phyloP scores from a whole-genome alignment of 1,140 invertebrate species.

The Araneus ventricosus region DNA sequence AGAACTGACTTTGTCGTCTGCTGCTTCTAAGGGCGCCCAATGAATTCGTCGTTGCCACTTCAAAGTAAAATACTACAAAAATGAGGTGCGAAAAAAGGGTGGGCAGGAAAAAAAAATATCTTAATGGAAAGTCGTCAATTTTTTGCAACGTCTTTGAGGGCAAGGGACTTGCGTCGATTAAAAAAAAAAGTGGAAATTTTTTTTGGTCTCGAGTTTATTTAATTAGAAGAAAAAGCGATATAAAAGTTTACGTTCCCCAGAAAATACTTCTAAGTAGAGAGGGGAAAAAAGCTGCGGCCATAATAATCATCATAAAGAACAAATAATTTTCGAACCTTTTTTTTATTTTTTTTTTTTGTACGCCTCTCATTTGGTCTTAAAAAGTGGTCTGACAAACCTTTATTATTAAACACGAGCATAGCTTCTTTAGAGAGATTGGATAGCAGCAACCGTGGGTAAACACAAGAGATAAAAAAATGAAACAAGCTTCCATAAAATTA shows the following conservation, averaged over 20 bases:
- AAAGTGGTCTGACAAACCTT: conserved; percentile 66
- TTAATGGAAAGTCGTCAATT: conserved; percentile 75
- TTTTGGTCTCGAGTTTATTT: conserved; percentile 73
- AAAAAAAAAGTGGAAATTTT: conserved; percentile 50
- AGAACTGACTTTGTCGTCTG: conserved; percentile 74
- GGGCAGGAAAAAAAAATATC: conserved; percentile 44
- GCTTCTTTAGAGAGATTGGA: conserved; percentile 18
- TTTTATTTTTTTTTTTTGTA: neutral
- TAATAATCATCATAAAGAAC: conserved; percentile 76
- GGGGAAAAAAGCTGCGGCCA: conserved; percentile 59
- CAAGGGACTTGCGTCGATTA: conserved; percentile 61
- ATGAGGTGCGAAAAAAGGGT: conserved; percentile 59
- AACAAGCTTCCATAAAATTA: conserved; percentile 19
- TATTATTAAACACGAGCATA: conserved; percentile 71
- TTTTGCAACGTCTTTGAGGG: conserved; percentile 68
- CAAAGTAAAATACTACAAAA: conserved; percentile 74
- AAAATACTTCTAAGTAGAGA: conserved; percentile 64
- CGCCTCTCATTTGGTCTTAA: conserved; percentile 56
- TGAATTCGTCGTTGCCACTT: conserved; percentile 75
- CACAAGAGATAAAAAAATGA: neutral
- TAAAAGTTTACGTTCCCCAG: conserved; percentile 74
- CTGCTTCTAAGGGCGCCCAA: conserved; percentile 43
- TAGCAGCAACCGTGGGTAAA: conserved; percentile 47
- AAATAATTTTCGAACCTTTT: conserved; percentile 70
- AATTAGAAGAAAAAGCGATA: conserved; percentile 74